Percentiles rank a stretch among this genome's conserved stretches.
Evolutionary conservation across 2,888 invertebrate genomes (phyloP).

Genomic region (Uloborus plumipes): DNA sequence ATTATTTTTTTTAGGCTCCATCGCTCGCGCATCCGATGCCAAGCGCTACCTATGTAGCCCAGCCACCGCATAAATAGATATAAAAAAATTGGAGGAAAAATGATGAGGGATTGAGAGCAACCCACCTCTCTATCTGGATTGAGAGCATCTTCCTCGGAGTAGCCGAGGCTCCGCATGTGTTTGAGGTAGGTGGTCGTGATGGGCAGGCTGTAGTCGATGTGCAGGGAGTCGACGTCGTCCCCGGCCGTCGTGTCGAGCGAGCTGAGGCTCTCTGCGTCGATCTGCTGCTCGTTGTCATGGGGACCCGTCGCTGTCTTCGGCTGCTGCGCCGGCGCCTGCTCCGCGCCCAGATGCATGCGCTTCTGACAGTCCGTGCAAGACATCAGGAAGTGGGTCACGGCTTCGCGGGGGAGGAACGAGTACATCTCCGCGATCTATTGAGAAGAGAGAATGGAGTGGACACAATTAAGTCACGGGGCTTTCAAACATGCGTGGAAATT

Average conservation of each 20-base stretch:
- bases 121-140: slow-evolving; percentile 61
- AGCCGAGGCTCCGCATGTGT: slow-evolving; percentile 82
- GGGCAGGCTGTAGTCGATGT: slow-evolving; percentile 86
- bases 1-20: not conserved
- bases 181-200: slow-evolving; percentile 91
- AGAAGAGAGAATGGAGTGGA: too few relatives aligned
- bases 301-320: slow-evolving; percentile 13
- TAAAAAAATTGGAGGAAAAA: too few relatives aligned
- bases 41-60: not conserved
- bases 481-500: too few relatives aligned
- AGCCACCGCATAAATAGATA: not conserved
- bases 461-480: too few relatives aligned
- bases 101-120: not conserved
- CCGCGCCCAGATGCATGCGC: slow-evolving; percentile 72
- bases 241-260: slow-evolving; percentile 64
- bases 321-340: slow-evolving; percentile 8
- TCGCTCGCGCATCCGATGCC: not conserved
- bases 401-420: slow-evolving; percentile 94
- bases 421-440: slow-evolving; percentile 95
- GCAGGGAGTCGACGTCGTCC: slow-evolving; percentile 70
- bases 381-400: slow-evolving; percentile 94
- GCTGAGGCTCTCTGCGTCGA: slow-evolving; percentile 70
- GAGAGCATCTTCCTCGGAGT: slow-evolving; percentile 60
- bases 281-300: slow-evolving; percentile 62
- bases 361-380: slow-evolving; percentile 94